These are phyloP conservation scores for Sebastes hopkinsi DNA, from an alignment of 2,797 vertebrate genomes.

Conservation along the genomic window DNA sequence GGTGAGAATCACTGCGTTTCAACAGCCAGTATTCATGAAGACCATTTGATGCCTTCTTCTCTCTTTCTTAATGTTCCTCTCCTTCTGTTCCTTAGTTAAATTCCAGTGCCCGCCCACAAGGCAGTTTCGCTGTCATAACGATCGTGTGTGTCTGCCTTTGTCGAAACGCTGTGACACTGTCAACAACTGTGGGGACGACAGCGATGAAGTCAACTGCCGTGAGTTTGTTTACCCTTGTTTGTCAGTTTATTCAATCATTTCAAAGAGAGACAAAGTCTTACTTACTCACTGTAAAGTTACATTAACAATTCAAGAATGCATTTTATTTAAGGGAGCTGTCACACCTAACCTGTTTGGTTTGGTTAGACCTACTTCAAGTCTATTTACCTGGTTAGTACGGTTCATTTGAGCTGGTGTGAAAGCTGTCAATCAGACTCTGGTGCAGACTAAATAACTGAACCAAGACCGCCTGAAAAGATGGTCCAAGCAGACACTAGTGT, in stretches of 20 bases:
- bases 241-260: background rate
- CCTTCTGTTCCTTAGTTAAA: slow-evolving; percentile 69
- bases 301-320: background rate
- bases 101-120: slow-evolving; percentile 93
- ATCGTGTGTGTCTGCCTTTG: slow-evolving; percentile 90
- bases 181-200: slow-evolving; percentile 93
- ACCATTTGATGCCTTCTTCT: background rate
- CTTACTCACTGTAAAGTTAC: background rate
- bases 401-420: too few relatives aligned
- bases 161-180: slow-evolving; percentile 90
- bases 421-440: accelerated
- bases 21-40: background rate
- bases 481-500: accelerated
- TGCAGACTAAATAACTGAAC: accelerated
- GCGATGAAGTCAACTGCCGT: slow-evolving; percentile 93
- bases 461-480: too few relatives aligned
- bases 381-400: too few relatives aligned
- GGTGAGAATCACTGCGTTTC: slow-evolving; percentile 75
- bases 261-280: background rate
- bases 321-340: background rate
- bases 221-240: slow-evolving; percentile 63
- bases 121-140: slow-evolving; percentile 94
- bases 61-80: background rate
- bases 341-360: too few relatives aligned
- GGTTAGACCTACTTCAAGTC: too few relatives aligned